These are phyloP conservation scores for Nomada goodeniana DNA, from an alignment of 2,888 invertebrate species.

Conservation along the genomic window DNA sequence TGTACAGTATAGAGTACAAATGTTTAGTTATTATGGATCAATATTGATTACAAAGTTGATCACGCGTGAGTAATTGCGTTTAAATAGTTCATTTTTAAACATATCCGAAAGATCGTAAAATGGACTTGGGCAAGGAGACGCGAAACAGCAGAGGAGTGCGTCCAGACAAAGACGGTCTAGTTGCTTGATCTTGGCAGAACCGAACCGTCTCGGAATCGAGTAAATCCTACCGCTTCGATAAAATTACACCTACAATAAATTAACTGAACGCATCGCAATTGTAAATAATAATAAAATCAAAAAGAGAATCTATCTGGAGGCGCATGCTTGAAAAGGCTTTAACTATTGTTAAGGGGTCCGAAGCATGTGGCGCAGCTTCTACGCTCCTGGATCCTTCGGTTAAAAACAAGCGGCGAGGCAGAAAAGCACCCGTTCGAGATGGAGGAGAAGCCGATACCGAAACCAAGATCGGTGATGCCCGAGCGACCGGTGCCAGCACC, in stretches of 20 bases:
- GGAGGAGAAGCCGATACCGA: conserved; percentile 81
- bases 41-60: neutral
- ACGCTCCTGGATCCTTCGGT: conserved; percentile 57
- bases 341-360: conserved; percentile 43
- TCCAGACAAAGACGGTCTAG: too few relatives aligned
- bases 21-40: too few relatives aligned
- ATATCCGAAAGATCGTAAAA: too few relatives aligned
- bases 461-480: conserved; percentile 77
- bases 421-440: conserved; percentile 63
- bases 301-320: neutral
- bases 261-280: neutral
- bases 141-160: too few relatives aligned
- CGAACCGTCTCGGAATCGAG: too few relatives aligned
- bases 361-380: conserved; percentile 55
- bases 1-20: neutral
- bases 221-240: too few relatives aligned
- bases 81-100: too few relatives aligned
- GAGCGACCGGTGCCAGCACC: conserved; percentile 79
- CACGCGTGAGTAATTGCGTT: too few relatives aligned
- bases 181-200: too few relatives aligned
- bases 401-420: conserved; percentile 44
- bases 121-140: too few relatives aligned
- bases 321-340: neutral
- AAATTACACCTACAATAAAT: neutral
- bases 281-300: neutral